Evolutionary conservation across 2,797 vertebrate species (phyloP), one percentile per base, ranked within the genome.

Genomic region (Momotus momota): DNA sequence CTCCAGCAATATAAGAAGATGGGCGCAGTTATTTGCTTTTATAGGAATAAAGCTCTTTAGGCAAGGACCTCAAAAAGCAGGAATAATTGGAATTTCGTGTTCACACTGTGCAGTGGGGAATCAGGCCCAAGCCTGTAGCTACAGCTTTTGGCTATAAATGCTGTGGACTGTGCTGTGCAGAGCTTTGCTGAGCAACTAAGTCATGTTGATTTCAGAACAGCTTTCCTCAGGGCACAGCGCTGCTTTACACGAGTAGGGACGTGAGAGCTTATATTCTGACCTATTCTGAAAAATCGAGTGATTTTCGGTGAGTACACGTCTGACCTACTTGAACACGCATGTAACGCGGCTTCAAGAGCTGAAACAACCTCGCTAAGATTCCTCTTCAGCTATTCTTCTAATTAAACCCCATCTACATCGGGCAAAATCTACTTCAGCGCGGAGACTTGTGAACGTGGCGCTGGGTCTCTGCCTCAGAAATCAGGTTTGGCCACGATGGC

Each of bases 1-100:
- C 77, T 93, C 69, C 77, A 88, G 73, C 66, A 90, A 6, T 69
- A 67, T 66, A 74, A 51, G 70, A 43, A 46, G 70, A 69, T 41
- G 49, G 31, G 81, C 40, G 4, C 41, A 66, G 74, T 15, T 84
- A 89, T 67, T 75, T 88, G 89, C 2, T 2, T 57, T 92, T 81
- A 89, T 27, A 48, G 86, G 52, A 84, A 54, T 79, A 90, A 92
- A 92, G 64, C 58, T 84, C 81, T 90, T 81, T 31, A 86, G 62
- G 66, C 73, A 79, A 88, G 45, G 41, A 52, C 57, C 73, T 69
- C 62, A 49, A 54, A 35, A 88, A 88, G 66, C n/a, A 71, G 78
- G 83, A 61, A 86, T 88, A 86, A 92, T 61, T 52, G 23, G 61
- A 74, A 90, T 81, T 86, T 83, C 51, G 60, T 33, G 14, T 33